Base-by-base conservation (phyloP, 2,113 vertebrate genomes). In the Eudorcas thomsonii region DNA sequence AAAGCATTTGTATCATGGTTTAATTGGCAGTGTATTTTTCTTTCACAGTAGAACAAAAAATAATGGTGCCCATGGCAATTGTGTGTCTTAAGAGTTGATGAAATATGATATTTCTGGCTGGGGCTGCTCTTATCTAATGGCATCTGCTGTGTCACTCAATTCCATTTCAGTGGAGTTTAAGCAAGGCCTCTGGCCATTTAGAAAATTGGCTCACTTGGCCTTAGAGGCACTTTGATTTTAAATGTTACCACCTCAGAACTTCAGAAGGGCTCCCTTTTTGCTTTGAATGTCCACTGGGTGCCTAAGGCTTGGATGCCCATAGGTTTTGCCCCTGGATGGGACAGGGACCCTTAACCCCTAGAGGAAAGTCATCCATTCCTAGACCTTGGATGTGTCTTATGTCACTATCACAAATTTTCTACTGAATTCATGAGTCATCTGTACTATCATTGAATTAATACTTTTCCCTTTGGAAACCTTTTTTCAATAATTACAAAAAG, bases 21-120 rank as follows among this genome's bases (percentile, higher is more conserved):
- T 96, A 95, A 97, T 95, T 94, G 97, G 88, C 85, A 62, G 92
- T 16, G 3, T 90, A 91, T 55, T 93, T 95, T 95, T 85, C 88
- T 97, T 94, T 95, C 92, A 85, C 0, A 39, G 83, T 0, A 1
- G 77, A 94, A 97, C 81, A 80, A 81, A 92, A 96, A 95, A 28
- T 45, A 78, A 88, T 16, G 74, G 50, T 12, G 62, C 80, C 57
- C 59, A 62, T 91, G 36, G 87, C 83, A 4, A 5, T 5, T 43
- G 55, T 50, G 84, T 71, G 82, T 83, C 93, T 93, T 36, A 0
- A 43, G 82, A 67, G 45, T 23, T n/a, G 80, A 77, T 45, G 87
- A 54, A 26, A 43, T 4, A 55, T 7, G 30, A 90, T 33, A 5
- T 45, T 90, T 94, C 91, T 57, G 52, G 90, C 48, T 2, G 57